Evolutionary conservation across 2,797 vertebrate genomes (phyloP).

Genomic region (Dendrocincla tyrannina): DNA sequence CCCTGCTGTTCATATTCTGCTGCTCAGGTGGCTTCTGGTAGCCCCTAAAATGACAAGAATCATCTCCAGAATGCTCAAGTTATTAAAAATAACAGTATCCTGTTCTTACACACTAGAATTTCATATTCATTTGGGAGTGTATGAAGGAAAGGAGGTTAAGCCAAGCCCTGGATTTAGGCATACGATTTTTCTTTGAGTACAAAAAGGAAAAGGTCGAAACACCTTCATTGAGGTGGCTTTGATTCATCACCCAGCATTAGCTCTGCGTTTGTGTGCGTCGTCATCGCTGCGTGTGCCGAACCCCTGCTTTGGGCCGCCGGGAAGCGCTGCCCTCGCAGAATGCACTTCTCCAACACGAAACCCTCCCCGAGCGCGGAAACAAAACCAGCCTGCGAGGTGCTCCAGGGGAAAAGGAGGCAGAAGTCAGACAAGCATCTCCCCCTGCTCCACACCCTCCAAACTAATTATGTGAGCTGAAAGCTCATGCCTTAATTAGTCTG

Average conservation of each 20-base stretch:
- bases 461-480: not conserved
- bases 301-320: fast-evolving
- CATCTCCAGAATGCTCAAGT: not conserved
- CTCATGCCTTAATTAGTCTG: not conserved
- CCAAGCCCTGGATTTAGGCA: not conserved
- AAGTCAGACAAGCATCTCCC: not conserved
- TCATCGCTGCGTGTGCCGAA: not conserved
- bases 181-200: not conserved
- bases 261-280: not conserved
- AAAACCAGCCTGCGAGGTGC: not conserved
- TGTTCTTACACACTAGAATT: not conserved
- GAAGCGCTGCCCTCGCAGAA: not conserved
- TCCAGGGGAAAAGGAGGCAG: not conserved
- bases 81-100: not conserved
- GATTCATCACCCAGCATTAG: not conserved
- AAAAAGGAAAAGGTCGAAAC: not conserved
- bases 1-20: not conserved
- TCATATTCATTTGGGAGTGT: not conserved
- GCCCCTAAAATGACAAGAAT: not conserved
- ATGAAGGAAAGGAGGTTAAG: not conserved
- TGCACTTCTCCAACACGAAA: not conserved
- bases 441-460: not conserved
- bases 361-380: not conserved
- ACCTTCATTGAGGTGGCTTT: not conserved
- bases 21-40: not conserved